phyloP scores from a whole-genome alignment of 2,113 vertebrate species.

The Nerophis lumbriciformis region DNA sequence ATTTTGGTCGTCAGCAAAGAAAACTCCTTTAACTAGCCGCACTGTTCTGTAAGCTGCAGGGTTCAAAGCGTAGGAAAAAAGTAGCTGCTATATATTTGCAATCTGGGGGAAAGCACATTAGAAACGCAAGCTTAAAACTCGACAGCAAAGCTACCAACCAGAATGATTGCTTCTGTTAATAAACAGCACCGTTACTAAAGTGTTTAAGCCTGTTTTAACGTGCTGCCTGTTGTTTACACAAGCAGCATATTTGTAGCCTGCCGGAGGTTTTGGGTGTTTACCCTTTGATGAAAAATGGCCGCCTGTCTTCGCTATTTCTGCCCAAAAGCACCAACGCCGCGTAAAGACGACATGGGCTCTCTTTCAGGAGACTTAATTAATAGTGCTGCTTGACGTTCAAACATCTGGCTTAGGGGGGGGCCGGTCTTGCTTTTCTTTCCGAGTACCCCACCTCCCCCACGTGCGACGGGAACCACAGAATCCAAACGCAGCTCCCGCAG shows the following conservation, averaged over 20 bases:
- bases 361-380: neutral
- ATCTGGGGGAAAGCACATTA: too few species aligned
- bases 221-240: neutral
- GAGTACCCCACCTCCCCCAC: constrained; percentile 23
- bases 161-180: too few species aligned
- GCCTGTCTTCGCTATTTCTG: neutral
- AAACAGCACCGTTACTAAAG: too few species aligned
- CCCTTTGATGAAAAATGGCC: constrained; percentile 2
- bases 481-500: constrained; percentile 47
- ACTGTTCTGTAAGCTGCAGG: too few species aligned
- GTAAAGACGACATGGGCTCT: too few species aligned
- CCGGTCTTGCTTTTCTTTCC: constrained; percentile 58
- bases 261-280: neutral
- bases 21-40: too few species aligned
- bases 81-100: too few species aligned
- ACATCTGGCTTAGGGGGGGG: constrained; percentile 9
- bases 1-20: too few species aligned
- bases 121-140: too few species aligned
- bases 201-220: neutral
- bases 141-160: too few species aligned
- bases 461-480: constrained; percentile 50
- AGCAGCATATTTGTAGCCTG: constrained; percentile 5
- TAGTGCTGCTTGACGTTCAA: neutral
- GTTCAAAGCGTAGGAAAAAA: too few species aligned
- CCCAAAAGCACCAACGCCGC: neutral